Percentiles rank a stretch among this genome's conserved stretches.
phyloP scores from a whole-genome alignment of 2,888 invertebrate genomes.

The Macaria liturata region DNA sequence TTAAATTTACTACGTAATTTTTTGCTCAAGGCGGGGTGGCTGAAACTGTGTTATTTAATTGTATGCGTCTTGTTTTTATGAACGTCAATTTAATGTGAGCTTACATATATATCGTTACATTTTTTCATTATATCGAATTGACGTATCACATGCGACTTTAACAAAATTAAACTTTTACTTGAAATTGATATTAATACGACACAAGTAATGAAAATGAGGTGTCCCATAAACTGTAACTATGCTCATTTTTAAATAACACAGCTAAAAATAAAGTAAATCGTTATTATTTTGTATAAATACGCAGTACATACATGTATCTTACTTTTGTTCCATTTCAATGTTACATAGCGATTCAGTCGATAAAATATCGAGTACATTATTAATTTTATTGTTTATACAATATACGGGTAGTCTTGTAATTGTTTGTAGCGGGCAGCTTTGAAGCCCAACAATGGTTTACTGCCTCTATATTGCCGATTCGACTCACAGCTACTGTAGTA shows the following conservation, averaged over 20 bases:
- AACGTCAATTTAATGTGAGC: too few species aligned
- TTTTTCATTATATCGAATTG: too few species aligned
- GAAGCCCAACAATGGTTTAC: constrained; percentile 59
- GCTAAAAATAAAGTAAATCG: too few species aligned
- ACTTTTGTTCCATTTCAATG: constrained; percentile 3
- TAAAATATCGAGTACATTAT: constrained; percentile 63
- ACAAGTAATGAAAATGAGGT: too few species aligned
- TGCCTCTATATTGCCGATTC: constrained; percentile 52
- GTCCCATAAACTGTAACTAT: too few species aligned
- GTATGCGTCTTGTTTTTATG: constrained; percentile 18
- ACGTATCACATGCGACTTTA: too few species aligned
- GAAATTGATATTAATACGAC: too few species aligned
- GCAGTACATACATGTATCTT: too few species aligned
- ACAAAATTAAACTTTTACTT: too few species aligned
- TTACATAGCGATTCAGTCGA: constrained; percentile 50
- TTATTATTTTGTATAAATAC: too few species aligned
- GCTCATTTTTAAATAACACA: too few species aligned
- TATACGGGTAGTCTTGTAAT: constrained; percentile 61
- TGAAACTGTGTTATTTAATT: constrained; percentile 47
- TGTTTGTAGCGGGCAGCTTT: constrained; percentile 72
- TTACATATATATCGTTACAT: too few species aligned
- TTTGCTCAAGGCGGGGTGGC: constrained; percentile 58
- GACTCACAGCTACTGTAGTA: constrained; percentile 44
- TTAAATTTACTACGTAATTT: constrained; percentile 78
- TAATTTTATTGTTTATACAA: constrained; percentile 71